Evolutionary conservation across 1,140 invertebrate genomes (phyloP), one percentile per base, ranked within the genome.

Genomic region (Lordiphosa collinella): DNA sequence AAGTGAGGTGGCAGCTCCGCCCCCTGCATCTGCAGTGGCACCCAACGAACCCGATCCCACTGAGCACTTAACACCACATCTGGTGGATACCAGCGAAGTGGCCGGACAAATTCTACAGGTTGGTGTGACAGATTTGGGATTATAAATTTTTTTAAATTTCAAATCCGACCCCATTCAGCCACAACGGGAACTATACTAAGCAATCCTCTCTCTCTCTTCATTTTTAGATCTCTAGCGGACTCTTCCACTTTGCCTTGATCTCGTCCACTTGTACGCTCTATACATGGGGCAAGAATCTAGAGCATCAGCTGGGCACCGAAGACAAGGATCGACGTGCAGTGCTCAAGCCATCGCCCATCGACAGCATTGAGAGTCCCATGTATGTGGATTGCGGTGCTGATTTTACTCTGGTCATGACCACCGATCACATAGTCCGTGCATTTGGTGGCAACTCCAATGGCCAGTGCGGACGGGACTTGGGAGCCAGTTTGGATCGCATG

Each of bases 201-300:
- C 18, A 18, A 18, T 4, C 14, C 1, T 18, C 18, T 10, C 22
- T 13, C 18, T 6, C 0, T 4, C 46, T 0, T 22, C 1, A 14
- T 22, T 64, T 48, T 32, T 11, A 92, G 90, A 89, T 93, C 31
- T 89, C 90, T 18, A 92, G 92, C 89, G 93, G 93, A 22, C 91
- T 91, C 62, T 92, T 92, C 62, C 93, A 94, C 79, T 91, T 90
- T 64, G 89, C 91, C 10, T 60, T 93, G 37, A 79, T 94, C 31
- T 93, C 93, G 18, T 89, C 89, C 7, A 90, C 91, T 54, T 92
- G 92, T 36, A 89, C 90, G 31, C 71, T 94, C 0, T 94, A 92
- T 68, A 90, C 91, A 1, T 94, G 93, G 92, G 93, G 93, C 12
- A 89, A 92, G 41, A 93, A 93, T 84, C 73, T 92, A 31, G 93